phyloP scores from a whole-genome alignment of 1,140 invertebrate species.

The Sminthurides bifidus region DNA sequence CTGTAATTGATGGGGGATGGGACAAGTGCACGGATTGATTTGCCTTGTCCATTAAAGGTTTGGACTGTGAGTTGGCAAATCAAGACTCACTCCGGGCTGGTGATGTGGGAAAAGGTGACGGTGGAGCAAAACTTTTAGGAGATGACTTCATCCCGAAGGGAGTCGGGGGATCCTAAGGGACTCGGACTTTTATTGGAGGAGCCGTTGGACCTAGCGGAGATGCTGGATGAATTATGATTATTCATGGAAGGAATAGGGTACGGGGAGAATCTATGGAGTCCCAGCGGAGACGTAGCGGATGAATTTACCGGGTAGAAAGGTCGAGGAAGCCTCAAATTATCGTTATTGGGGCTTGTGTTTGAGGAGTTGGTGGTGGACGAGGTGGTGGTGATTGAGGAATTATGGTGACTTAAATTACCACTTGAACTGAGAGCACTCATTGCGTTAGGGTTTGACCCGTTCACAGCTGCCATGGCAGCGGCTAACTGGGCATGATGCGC shows the following conservation, averaged over 20 bases:
- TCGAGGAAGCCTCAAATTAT: constrained; percentile 39
- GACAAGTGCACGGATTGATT: too few species aligned
- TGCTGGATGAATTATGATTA: constrained; percentile 17
- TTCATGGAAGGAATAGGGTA: constrained; percentile 33
- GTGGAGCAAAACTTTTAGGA: too few species aligned
- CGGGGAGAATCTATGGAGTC: constrained; percentile 40
- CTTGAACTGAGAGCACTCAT: background rate
- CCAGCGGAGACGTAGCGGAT: constrained; percentile 30
- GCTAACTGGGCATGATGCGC: constrained; percentile 31
- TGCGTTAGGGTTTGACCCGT: constrained; percentile 6
- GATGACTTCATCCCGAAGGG: constrained; percentile 29
- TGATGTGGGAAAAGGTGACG: too few species aligned
- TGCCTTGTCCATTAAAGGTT: too few species aligned
- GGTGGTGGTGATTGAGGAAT: constrained; percentile 39
- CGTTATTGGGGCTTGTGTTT: constrained; percentile 36
- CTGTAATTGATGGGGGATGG: too few species aligned
- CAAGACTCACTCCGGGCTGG: too few species aligned
- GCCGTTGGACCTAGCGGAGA: constrained; percentile 13
- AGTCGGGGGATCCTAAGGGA: constrained; percentile 32
- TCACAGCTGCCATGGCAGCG: constrained; percentile 19
- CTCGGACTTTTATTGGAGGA: constrained; percentile 27
- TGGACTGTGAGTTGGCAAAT: too few species aligned
- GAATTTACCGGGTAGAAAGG: constrained; percentile 41
- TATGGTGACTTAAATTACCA: constrained; percentile 46
- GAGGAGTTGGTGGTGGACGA: constrained; percentile 43